phyloP scores from a whole-genome alignment of 2,888 invertebrate species.

The Rosalia funebris region DNA sequence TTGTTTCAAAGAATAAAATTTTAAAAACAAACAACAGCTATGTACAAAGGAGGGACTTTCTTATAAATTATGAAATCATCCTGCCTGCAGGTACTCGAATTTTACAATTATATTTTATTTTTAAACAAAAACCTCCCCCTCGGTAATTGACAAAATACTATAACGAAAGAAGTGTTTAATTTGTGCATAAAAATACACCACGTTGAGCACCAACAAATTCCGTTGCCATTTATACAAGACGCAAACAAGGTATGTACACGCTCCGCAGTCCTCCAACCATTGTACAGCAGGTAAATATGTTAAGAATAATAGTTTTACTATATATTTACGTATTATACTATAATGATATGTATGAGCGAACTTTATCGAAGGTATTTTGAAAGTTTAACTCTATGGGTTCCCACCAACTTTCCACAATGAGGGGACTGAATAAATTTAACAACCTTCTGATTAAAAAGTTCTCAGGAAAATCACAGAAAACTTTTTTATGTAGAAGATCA shows the following conservation, averaged over 20 bases:
- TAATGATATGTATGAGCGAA: conserved; percentile 65
- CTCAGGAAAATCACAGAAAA: no score
- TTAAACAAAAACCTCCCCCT: conserved; percentile 44
- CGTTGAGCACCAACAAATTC: conserved; percentile 60
- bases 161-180: conserved; percentile 41
- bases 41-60: conserved; percentile 60
- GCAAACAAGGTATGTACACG: conserved; percentile 35
- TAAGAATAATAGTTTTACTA: conserved; percentile 44
- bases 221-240: conserved; percentile 42
- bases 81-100: conserved; percentile 58
- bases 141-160: conserved; percentile 54
- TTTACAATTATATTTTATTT: conserved; percentile 33
- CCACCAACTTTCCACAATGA: conserved; percentile 31
- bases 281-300: conserved; percentile 53
- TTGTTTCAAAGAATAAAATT: conserved; percentile 60
- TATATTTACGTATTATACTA: conserved; percentile 52
- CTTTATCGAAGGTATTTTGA: conserved; percentile 43
- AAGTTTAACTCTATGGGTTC: conserved; percentile 34
- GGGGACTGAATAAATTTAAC: not conserved
- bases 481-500: no score
- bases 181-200: conserved; percentile 51
- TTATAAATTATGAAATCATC: conserved; percentile 48
- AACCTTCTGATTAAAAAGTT: no score
- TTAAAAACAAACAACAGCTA: conserved; percentile 60
- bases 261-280: conserved; percentile 43